Evolutionary conservation across 2,888 invertebrate species (phyloP).

Genomic region (Prosopocoilus inquinatus): DNA sequence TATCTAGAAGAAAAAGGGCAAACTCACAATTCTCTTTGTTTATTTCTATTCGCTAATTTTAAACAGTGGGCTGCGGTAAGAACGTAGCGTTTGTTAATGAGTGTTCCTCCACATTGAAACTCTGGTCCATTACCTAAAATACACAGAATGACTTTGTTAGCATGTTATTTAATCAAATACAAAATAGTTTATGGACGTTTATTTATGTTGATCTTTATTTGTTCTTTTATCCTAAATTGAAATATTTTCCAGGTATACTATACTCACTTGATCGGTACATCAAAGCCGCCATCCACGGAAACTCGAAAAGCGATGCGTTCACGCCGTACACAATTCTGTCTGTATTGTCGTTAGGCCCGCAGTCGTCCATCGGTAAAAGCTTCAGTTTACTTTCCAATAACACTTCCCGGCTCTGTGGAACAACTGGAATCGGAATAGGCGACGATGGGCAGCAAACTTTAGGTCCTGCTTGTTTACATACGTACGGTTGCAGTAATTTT

Average conservation of each 20-base stretch:
- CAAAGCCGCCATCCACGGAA: conserved; percentile 77
- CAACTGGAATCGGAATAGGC: conserved; percentile 3
- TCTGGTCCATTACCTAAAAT: too few relatives aligned
- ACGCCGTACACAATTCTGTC: conserved; percentile 53
- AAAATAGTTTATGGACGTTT: too few relatives aligned
- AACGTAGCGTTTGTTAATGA: conserved; percentile 57
- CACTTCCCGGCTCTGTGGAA: conserved; percentile 37
- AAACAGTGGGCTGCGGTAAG: conserved; percentile 62
- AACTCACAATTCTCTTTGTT: conserved; percentile 37
- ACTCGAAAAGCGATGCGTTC: conserved; percentile 61
- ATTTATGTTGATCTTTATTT: too few relatives aligned
- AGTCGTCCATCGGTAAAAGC: conserved; percentile 47
- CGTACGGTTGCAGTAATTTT: not conserved
- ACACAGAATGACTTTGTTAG: too few relatives aligned
- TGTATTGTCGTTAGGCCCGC: conserved; percentile 51
- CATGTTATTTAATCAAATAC: too few relatives aligned
- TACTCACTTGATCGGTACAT: conserved; percentile 50
- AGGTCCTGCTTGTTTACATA: not conserved
- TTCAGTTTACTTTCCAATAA: conserved; percentile 29
- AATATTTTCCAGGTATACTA: too few relatives aligned
- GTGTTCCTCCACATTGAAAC: conserved; percentile 50
- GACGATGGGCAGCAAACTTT: conserved; percentile 22
- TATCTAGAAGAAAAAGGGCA: not conserved
- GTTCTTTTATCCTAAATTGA: too few relatives aligned
- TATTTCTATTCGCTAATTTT: conserved; percentile 28